A percentile compares a stretch with the other conserved stretches of the same genome.
Conservation (phyloP, 2,113 vertebrate genomes). For the Pampusana beccarii region DNA sequence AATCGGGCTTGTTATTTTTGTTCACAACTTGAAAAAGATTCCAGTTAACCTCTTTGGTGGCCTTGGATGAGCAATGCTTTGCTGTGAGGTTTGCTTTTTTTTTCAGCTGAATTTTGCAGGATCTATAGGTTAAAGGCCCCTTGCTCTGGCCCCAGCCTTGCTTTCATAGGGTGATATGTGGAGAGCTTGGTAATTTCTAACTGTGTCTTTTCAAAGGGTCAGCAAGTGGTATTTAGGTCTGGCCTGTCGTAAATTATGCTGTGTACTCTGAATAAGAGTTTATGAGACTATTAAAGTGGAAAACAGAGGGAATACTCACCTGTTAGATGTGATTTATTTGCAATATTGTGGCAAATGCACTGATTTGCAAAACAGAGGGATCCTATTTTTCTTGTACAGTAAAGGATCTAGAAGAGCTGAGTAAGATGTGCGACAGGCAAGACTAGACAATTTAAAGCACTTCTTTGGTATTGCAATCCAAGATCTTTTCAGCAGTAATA, state of each 20-base stretch:
- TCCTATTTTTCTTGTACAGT: background rate
- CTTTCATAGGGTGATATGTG: rapidly evolving
- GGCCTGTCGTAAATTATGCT: background rate
- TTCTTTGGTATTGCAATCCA: background rate
- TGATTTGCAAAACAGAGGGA: background rate
- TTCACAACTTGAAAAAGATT: background rate
- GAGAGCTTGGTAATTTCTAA: background rate
- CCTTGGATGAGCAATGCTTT: background rate
- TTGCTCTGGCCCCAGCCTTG: background rate
- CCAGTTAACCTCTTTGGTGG: background rate
- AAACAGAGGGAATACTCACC: rapidly evolving
- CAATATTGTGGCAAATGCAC: background rate
- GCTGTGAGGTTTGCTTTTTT: background rate
- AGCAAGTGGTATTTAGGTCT: background rate
- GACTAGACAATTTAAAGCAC: background rate
- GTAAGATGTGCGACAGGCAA: background rate
- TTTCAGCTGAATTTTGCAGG: background rate
- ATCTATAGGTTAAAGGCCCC: background rate
- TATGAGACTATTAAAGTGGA: background rate
- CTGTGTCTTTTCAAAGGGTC: background rate
- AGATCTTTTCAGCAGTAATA: slow-evolving; percentile 13
- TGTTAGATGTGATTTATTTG: background rate
- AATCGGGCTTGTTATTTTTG: background rate
- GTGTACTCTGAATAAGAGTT: background rate
- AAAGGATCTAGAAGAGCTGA: background rate